Evolutionary conservation across 1,140 invertebrate genomes (phyloP).

Genomic region (Luehdorfia chinensis): DNA sequence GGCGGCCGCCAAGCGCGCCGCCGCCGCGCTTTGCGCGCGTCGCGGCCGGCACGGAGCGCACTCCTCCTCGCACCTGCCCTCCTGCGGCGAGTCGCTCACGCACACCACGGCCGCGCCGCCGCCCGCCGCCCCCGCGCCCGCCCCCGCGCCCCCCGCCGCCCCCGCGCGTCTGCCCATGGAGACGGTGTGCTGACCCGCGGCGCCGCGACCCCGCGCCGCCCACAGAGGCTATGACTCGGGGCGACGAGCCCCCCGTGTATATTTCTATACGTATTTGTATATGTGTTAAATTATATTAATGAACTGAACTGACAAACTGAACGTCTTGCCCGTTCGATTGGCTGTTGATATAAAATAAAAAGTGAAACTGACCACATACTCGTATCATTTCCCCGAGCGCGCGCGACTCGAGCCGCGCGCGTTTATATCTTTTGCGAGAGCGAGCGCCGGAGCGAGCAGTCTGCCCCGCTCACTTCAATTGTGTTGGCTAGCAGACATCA

Average conservation of each 20-base stretch:
- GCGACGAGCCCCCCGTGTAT: conserved; percentile 18
- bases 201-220: conserved; percentile 81
- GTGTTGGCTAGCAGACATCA: too few relatives aligned
- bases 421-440: not conserved
- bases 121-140: conserved; percentile 82
- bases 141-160: conserved; percentile 81
- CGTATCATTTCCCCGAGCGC: too few relatives aligned
- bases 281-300: conserved; percentile 38
- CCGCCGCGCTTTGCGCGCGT: conserved; percentile 78
- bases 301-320: conserved; percentile 19
- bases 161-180: conserved; percentile 79
- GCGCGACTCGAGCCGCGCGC: too few relatives aligned
- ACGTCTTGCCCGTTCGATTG: conserved; percentile 32
- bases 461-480: too few relatives aligned
- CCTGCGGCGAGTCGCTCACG: conserved; percentile 85
- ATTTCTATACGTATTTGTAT: conserved; percentile 32
- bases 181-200: conserved; percentile 73
- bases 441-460: too few relatives aligned
- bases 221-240: conserved; percentile 5
- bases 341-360: conserved; percentile 35
- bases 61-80: conserved; percentile 86
- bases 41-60: conserved; percentile 78
- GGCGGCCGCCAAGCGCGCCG: conserved; percentile 50
- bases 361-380: conserved; percentile 10
- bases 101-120: conserved; percentile 85